phyloP scores from a whole-genome alignment of 2,888 invertebrate genomes.

The Drosophila hamatofila region DNA sequence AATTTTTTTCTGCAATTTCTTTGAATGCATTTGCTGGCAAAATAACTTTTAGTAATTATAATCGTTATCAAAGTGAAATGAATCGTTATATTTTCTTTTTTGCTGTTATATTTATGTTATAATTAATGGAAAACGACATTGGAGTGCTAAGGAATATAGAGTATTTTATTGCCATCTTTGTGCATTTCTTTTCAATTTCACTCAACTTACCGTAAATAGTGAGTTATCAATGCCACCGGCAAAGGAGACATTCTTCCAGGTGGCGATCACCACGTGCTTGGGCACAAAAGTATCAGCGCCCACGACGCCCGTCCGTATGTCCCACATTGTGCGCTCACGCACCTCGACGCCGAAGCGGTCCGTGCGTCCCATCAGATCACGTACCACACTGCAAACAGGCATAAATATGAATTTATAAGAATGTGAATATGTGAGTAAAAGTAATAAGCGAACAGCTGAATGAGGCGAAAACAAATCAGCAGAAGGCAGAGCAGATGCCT shows the following conservation, averaged over 20 bases:
- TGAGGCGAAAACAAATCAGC: constrained; percentile 58
- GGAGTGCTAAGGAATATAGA: neutral
- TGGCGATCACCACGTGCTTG: constrained; percentile 94
- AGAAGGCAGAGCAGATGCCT: constrained; percentile 12
- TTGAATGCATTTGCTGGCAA: neutral
- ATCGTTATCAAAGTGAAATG: neutral
- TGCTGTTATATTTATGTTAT: neutral
- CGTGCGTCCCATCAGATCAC: constrained; percentile 90
- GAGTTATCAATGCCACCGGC: constrained; percentile 94
- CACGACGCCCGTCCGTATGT: constrained; percentile 94
- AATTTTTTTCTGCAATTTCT: neutral
- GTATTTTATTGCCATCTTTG: too few species aligned
- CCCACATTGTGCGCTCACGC: constrained; percentile 94
- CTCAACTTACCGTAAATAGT: constrained; percentile 87
- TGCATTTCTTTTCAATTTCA: neutral
- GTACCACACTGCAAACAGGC: constrained; percentile 86
- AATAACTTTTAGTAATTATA: neutral
- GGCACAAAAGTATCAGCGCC: constrained; percentile 96
- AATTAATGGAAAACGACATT: neutral
- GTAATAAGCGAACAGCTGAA: constrained; percentile 13
- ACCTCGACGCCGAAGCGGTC: constrained; percentile 95
- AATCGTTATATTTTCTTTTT: neutral
- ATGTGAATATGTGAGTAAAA: constrained; percentile 7
- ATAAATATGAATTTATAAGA: constrained; percentile 9
- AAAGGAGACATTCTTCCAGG: constrained; percentile 98